phyloP scores from a whole-genome alignment of 2,797 vertebrate species.

The Trichosurus vulpecula region DNA sequence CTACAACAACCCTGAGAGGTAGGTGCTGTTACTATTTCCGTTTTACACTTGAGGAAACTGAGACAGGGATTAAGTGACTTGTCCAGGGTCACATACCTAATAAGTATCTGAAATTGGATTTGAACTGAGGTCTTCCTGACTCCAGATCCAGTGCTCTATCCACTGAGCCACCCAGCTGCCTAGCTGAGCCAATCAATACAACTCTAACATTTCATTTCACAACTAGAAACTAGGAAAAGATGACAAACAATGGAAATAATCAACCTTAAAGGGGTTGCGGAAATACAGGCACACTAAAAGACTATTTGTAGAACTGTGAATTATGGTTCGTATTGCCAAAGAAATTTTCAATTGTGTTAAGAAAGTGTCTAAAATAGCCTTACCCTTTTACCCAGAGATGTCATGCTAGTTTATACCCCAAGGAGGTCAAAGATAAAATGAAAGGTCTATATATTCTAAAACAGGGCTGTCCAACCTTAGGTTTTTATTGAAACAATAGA shows the following conservation, averaged over 20 bases:
- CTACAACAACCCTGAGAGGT: not conserved
- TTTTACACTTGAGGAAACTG: not conserved
- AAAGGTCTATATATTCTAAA: not conserved
- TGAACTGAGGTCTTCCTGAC: not conserved
- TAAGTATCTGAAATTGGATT: not conserved
- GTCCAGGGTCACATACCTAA: not conserved
- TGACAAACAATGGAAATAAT: not conserved
- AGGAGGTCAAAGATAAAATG: not conserved
- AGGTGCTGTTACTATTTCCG: not conserved
- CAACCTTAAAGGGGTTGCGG: not conserved
- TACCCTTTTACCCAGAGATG: not conserved
- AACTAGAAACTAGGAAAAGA: not conserved
- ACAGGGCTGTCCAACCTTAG: no score
- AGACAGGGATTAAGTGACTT: not conserved
- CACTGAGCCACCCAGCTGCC: not conserved
- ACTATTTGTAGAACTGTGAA: not conserved
- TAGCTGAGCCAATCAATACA: not conserved
- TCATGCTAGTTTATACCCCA: not conserved
- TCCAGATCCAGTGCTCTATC: not conserved
- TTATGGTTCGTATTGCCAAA: not conserved
- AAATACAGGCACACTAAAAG: not conserved
- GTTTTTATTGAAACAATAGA: no score
- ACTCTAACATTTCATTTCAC: not conserved
- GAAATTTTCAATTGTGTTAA: not conserved
- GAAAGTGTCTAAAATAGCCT: not conserved